Evolutionary conservation across 2,888 invertebrate species (phyloP), one percentile per base, ranked within the genome.

Genomic region (Griposia aprilina): DNA sequence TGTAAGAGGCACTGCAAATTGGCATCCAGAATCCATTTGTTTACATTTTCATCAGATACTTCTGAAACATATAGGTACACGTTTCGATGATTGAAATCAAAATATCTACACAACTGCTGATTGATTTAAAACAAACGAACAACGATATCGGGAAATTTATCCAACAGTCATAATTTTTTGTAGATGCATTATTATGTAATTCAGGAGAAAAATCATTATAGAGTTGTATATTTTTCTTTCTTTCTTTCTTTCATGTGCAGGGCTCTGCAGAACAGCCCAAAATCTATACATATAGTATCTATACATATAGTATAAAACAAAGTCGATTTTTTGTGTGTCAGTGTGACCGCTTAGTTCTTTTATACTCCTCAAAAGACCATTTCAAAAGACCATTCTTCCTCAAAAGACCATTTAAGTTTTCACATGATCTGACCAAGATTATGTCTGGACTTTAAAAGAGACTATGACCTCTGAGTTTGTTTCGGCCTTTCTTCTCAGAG

Each of bases 61-160:
- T 66, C 50, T 50, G 67, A 15, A 20, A 50, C 20, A 41, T 2
- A 1, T n/a, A 48, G 15, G 36, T 41, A 60, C 13, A 36, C 20
- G 60, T 41, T 50, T 52, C 11, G 7, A 57, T 57, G 26, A 50
- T 50, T 50, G 36, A 45, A 65, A 52, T 67, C 30, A 3, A 76
- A 76, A 60, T 60, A 45, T 41, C 26, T 50, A 20, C 15, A 52
- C n/a, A 4, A 15, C 20, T 67, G 59, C 60, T 78, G 20, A 60
- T 45, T 60, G 20, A 30, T 60, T 77, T 30, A 48, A 62, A 70
- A 48, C 55, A 48, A 72, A 45, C 8, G n/a, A 59, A 15, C 30
- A 50, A 55, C 23, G 55, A n/a, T 63, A 30, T 63, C 11, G 50
- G 23, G n/a, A 50, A 70, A 63, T 57, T 13, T 57, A 41, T 65